Conservation (phyloP, 1,140 invertebrate genomes). For the Penaeus chinensis region DNA sequence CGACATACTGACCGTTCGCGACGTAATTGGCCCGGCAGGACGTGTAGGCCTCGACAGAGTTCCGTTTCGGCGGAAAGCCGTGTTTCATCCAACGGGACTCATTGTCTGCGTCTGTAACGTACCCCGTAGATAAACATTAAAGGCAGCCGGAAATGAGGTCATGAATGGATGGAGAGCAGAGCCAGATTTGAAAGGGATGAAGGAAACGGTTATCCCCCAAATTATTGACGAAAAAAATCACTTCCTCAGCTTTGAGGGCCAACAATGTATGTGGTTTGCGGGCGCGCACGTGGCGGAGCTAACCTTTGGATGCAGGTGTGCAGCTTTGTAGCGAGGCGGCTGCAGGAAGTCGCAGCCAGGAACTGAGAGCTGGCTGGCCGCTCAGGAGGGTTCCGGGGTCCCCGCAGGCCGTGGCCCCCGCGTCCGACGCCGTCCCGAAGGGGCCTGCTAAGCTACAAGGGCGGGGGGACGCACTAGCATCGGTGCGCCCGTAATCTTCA, state of each 20-base stretch:
- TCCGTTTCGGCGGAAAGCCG: no score
- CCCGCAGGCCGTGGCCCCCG: slow-evolving; percentile 10
- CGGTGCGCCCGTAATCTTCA: slow-evolving; percentile 32
- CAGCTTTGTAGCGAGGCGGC: slow-evolving; percentile 21
- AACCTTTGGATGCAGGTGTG: slow-evolving; percentile 46
- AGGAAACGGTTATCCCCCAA: slow-evolving; percentile 28
- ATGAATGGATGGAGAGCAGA: slow-evolving; percentile 27
- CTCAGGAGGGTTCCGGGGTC: neutral
- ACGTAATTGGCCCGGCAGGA: no score
- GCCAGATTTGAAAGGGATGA: neutral
- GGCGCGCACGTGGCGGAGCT: slow-evolving; percentile 42
- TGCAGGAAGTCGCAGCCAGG: slow-evolving; percentile 49
- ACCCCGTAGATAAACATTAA: neutral
- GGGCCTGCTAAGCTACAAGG: no score
- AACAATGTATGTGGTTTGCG: slow-evolving; percentile 37
- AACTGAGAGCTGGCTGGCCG: slow-evolving; percentile 39
- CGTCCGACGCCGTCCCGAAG: no score
- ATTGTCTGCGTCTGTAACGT: slow-evolving; percentile 3
- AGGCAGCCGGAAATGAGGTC: slow-evolving; percentile 36
- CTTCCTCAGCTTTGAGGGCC: slow-evolving; percentile 38
- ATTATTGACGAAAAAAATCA: slow-evolving; percentile 36
- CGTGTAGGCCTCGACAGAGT: no score
- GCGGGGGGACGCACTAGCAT: slow-evolving; percentile 29
- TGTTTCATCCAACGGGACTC: neutral
- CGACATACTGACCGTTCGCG: no score